Evolutionary conservation across 2,113 vertebrate species (phyloP).

Genomic region (Hypanus sabinus): DNA sequence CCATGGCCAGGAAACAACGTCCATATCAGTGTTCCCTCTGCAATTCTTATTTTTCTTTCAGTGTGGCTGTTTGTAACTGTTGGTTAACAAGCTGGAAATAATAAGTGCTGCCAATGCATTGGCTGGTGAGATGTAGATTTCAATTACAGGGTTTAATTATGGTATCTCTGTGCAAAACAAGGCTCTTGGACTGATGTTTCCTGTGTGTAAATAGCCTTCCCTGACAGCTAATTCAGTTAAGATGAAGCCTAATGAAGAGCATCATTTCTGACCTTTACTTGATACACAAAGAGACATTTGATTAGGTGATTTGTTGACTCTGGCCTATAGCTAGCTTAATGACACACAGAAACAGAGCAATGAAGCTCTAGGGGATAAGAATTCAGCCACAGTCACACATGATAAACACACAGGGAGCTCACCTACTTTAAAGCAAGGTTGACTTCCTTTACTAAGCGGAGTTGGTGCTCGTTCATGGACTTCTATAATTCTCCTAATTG

Average conservation of each 20-base stretch:
- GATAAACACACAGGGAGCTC: no score
- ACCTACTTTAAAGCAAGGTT: no score
- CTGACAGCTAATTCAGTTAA: conserved; percentile 4
- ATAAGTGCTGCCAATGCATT: background rate
- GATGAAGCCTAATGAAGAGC: conserved; percentile 14
- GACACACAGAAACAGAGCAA: background rate
- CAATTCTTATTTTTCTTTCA: background rate
- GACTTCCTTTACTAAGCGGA: no score
- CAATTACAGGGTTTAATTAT: background rate
- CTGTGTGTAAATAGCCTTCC: conserved; percentile 22
- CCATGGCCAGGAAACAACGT: background rate
- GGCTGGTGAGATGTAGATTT: background rate
- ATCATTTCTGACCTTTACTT: conserved; percentile 20
- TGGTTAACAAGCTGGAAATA: conserved; percentile 5
- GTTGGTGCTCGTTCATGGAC: no score
- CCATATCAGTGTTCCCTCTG: background rate
- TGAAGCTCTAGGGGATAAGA: background rate
- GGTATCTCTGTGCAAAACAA: background rate
- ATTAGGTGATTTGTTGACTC: conserved; percentile 17
- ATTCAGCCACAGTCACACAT: no score
- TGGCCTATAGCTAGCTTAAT: background rate
- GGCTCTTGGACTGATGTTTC: background rate
- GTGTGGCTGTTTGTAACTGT: background rate
- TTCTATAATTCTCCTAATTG: no score
- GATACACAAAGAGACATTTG: background rate